These are phyloP conservation scores for Crotophaga sulcirostris DNA, from an alignment of 2,113 vertebrate genomes.

Conservation along the genomic window DNA sequence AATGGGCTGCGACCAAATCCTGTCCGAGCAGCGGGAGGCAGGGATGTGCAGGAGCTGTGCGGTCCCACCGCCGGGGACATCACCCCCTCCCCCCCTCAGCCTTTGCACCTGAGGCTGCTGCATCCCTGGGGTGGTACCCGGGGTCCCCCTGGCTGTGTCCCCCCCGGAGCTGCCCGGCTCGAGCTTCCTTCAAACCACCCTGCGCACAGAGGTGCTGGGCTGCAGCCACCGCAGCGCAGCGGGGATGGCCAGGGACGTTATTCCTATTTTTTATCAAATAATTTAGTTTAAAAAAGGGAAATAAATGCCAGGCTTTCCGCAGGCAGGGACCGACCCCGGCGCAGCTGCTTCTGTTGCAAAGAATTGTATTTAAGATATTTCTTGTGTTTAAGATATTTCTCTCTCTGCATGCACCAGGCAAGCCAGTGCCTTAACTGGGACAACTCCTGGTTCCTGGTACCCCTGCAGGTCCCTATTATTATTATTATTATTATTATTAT, in stretches of 20 bases:
- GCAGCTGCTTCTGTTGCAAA: not conserved
- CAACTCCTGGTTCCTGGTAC: not conserved
- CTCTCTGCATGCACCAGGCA: not conserved
- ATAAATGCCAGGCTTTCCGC: not conserved
- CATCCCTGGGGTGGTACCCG: not conserved
- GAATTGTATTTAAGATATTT: too few relatives aligned
- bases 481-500: not conserved
- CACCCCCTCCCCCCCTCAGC: too few relatives aligned
- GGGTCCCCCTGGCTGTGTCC: too few relatives aligned
- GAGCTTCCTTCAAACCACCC: not conserved
- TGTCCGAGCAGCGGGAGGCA: not conserved
- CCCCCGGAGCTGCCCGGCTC: accelerated
- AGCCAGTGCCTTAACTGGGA: not conserved
- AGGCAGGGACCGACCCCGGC: not conserved
- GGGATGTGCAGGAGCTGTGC: not conserved
- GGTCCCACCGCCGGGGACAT: too few relatives aligned
- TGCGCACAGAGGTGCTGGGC: not conserved
- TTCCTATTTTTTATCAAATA: not conserved
- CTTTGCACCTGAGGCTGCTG: not conserved
- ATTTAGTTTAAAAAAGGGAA: not conserved
- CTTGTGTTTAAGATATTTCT: not conserved
- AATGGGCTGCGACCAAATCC: not conserved
- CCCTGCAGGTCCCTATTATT: not conserved
- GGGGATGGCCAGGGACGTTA: not conserved
- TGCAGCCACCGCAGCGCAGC: not conserved